Evolutionary conservation across 2,888 invertebrate species (phyloP), one percentile per base, ranked within the genome.

Genomic region (Phalera bucephala): DNA sequence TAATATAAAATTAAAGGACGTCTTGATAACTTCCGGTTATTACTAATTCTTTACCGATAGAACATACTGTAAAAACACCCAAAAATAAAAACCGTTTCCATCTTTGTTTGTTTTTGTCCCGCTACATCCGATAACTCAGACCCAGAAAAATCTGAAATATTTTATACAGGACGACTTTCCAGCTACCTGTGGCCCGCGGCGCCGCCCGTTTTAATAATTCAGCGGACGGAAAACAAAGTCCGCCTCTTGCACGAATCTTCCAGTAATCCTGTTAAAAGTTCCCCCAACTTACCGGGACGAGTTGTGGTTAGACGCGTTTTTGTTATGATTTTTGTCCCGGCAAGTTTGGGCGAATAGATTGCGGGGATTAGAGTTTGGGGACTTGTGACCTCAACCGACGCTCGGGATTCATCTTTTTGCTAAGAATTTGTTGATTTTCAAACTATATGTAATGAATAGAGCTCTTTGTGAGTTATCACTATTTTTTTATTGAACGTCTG

Each of bases 151-250:
- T 35, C 17, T 31, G 31, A 50, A 39, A 47, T 36, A 42, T 49
- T 40, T 49, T 40, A 44, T 49, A 52, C 39, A 33, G 7, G 37
- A 17, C 37, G 25, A 12, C 12, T 25, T 7, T 2, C 20, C 14
- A 9, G 26, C 36, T 32, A 43, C 46, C 46, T 47, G 35, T 12
- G 25, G 12, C 31, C 7, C 31, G 13, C 14, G 14, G 6, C 31
- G 22, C 31, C 22, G 22, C 9, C 14, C 42, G 28, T 33, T 59
- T 58, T 53, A 58, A 58, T 58, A 56, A 58, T 58, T 58, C 59
- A 58, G 31, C 21, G 26, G 37, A 35, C 51, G n/a, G n/a, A n/a
- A n/a, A 37, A 45, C 45, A 31, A 56, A 53, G 37, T 59, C 46
- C 31, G 30, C 47, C 42, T 44, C 36, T 30, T 28, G 25, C 38